phyloP scores from a whole-genome alignment of 2,888 invertebrate genomes.

The Pterostichus niger region DNA sequence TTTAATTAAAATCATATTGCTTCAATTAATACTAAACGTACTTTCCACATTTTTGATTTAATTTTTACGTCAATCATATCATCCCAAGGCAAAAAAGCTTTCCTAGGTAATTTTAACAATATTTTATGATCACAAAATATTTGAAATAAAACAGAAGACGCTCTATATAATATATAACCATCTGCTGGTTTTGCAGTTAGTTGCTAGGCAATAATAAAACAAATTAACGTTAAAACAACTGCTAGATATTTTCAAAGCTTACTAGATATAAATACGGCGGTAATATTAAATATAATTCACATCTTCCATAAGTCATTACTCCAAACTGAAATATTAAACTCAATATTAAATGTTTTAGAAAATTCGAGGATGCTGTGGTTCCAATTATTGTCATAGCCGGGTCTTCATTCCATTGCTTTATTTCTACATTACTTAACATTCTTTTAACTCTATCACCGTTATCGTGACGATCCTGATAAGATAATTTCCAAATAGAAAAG shows the following conservation, averaged over 20 bases:
- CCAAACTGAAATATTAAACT: constrained; percentile 81
- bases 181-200: constrained; percentile 80
- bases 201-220: constrained; percentile 74
- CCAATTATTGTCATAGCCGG: constrained; percentile 82
- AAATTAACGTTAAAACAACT: constrained; percentile 31
- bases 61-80: constrained; percentile 69
- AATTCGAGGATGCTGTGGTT: constrained; percentile 79
- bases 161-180: constrained; percentile 79
- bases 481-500: constrained; percentile 80
- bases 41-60: constrained; percentile 52
- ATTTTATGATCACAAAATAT: constrained; percentile 83
- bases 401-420: constrained; percentile 77
- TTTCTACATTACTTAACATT: constrained; percentile 79
- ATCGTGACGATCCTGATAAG: constrained; percentile 81
- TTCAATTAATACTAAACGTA: neutral
- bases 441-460: constrained; percentile 79
- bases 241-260: constrained; percentile 70
- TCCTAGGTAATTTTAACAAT: constrained; percentile 81
- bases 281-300: constrained; percentile 82
- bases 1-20: too few species aligned
- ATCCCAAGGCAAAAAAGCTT: constrained; percentile 85
- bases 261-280: constrained; percentile 83
- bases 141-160: constrained; percentile 83
- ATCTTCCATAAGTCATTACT: constrained; percentile 80
- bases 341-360: constrained; percentile 83